These are phyloP conservation scores for Panthera uncia DNA, from an alignment of 2,113 vertebrate genomes.

Conservation along the genomic window DNA sequence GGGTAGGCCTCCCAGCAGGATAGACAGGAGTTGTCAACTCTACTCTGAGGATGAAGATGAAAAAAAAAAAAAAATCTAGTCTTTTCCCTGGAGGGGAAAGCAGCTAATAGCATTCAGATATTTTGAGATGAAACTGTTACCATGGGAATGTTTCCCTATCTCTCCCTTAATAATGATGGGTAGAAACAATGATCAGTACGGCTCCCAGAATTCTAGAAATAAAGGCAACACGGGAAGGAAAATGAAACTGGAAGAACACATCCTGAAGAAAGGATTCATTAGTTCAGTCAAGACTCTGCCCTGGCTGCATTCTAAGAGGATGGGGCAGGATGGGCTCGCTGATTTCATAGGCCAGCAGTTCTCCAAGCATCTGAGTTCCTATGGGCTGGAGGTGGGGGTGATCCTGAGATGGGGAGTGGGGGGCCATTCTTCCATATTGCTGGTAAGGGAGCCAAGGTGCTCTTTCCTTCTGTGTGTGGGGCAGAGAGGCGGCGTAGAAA, in stretches of 20 bases:
- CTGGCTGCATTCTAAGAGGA: neutral
- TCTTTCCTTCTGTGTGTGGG: neutral
- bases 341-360: neutral
- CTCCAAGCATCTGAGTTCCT: neutral
- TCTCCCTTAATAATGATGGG: conserved; percentile 74
- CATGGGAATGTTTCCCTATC: conserved; percentile 77
- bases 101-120: conserved; percentile 73
- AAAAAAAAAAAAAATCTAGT: conserved; percentile 21
- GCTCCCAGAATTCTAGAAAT: conserved; percentile 69
- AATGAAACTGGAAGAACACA: conserved; percentile 37
- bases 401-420: neutral
- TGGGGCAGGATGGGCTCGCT: neutral
- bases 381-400: fast-evolving
- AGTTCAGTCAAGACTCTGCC: neutral
- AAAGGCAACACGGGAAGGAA: conserved; percentile 50
- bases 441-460: neutral
- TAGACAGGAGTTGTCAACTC: conserved; percentile 41
- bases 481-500: neutral
- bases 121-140: conserved; percentile 79
- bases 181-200: conserved; percentile 64
- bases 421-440: neutral
- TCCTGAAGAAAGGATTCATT: neutral
- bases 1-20: neutral
- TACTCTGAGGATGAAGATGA: neutral
- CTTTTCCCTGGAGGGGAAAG: conserved; percentile 68